Base-by-base conservation (phyloP, 2,113 vertebrate genomes). In the Zeus faber region DNA sequence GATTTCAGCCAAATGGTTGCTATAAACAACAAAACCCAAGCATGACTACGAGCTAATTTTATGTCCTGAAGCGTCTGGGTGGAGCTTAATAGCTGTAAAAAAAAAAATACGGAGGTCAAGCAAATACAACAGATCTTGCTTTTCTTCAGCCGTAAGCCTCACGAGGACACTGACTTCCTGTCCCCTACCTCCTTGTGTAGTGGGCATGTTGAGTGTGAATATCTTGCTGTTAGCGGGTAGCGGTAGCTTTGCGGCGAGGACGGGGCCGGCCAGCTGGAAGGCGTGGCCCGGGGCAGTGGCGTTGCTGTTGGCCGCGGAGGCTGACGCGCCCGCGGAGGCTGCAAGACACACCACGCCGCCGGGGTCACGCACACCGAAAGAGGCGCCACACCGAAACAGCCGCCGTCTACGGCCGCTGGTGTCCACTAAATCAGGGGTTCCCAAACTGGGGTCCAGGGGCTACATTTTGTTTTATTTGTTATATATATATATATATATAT, bases 171-270 rank as follows among this genome's bases (percentile, higher is more conserved):
- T n/a, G n/a, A n/a, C n/a, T 69, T 27, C n/a, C 8, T 65, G 60
- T 93, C 83, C 89, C 90, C 85, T 95, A 96, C 94, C 95, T 96
- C 95, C 94, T 94, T 94, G 93, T 39, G 92, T 89, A 74, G 93
- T 87, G 85, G 94, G 95, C 87, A 97, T 88, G 83, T 93, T 94
- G 88, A 96, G 91, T 70, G 95, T 91, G 87, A 97, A 92, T 88
- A 96, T 95, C 92, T 97, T 97, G 94, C 95, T 96, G 91, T 96
- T 97, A 91, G 94, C 93, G 70, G 94, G 92, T 81, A 97, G 91
- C 31, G 93, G 95, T 67, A 97, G 90, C 89, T 97, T 97, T 70
- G 85, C 63, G 73, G 93, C 89, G 89, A 96, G 90, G 90, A 97
- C 92, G 87, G 93, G 94, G 85, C 94, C 93, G 74, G 92, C 91